phyloP scores from a whole-genome alignment of 2,113 vertebrate species.

The Oxyura jamaicensis region DNA sequence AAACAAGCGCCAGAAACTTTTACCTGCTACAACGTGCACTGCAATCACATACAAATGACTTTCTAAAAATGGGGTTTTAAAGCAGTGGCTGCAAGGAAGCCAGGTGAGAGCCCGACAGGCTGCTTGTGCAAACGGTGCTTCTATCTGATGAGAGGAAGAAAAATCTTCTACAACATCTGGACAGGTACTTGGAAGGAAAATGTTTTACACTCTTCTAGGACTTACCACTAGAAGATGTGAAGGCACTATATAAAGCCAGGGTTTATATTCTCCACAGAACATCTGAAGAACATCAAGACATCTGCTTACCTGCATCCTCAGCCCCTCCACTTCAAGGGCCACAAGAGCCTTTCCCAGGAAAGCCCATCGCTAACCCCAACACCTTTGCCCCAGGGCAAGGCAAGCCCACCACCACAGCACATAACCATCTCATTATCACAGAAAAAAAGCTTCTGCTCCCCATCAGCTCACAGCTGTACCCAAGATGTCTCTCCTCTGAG shows the following conservation, averaged over 20 bases:
- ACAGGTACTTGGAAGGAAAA: background rate
- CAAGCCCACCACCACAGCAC: background rate
- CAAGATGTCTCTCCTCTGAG: background rate
- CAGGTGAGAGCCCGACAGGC: background rate
- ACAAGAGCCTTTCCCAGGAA: background rate
- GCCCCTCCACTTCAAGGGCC: background rate
- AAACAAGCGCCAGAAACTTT: background rate
- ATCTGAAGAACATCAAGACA: background rate
- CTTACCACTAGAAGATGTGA: background rate
- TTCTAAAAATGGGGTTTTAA: background rate
- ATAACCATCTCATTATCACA: accelerated
- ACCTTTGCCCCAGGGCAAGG: background rate
- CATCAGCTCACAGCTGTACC: background rate
- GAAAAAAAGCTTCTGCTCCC: background rate
- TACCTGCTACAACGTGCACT: background rate
- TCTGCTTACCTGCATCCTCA: background rate
- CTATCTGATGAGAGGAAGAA: background rate
- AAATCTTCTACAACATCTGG: background rate
- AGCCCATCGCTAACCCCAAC: background rate
- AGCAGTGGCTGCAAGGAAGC: background rate
- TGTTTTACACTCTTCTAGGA: background rate
- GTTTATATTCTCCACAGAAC: background rate
- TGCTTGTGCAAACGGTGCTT: background rate
- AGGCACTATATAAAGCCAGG: background rate
- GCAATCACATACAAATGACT: background rate